These are phyloP conservation scores for Echeneis naucrates DNA, from an alignment of 2,797 vertebrate genomes.

Conservation along the genomic window DNA sequence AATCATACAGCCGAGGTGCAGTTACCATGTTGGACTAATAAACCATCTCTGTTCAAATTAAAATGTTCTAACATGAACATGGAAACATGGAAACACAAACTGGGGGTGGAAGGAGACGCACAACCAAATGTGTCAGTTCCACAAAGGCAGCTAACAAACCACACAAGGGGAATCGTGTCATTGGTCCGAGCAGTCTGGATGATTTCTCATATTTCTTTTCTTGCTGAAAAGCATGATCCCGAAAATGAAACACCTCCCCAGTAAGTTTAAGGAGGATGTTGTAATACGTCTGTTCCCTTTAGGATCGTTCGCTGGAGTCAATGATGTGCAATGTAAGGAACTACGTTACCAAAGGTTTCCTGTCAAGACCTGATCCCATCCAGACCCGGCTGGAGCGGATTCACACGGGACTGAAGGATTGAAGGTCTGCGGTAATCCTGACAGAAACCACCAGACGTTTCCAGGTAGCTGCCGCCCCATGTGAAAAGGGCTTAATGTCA, in stretches of 20 bases:
- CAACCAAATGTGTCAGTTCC: slow-evolving; percentile 9
- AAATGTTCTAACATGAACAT: slow-evolving; percentile 37
- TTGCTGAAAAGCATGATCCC: slow-evolving; percentile 29
- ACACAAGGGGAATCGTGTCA: slow-evolving; percentile 40
- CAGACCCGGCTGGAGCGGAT: slow-evolving; percentile 35
- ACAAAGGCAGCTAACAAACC: slow-evolving; percentile 33
- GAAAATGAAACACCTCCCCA: slow-evolving; percentile 76
- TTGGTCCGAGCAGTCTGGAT: slow-evolving; percentile 15
- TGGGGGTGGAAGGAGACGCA: slow-evolving; percentile 10
- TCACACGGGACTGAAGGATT: slow-evolving; percentile 28
- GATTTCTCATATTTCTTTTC: slow-evolving; percentile 9
- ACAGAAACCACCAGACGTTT: slow-evolving; percentile 34
- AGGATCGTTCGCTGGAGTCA: slow-evolving; percentile 35
- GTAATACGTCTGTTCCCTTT: slow-evolving; percentile 52
- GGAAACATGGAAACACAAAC: slow-evolving; percentile 45
- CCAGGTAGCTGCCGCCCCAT: slow-evolving; percentile 52
- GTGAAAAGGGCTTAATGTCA: slow-evolving; percentile 49
- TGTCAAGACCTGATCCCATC: slow-evolving; percentile 43
- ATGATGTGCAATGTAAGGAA: slow-evolving; percentile 46
- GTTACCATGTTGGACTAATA: slow-evolving; percentile 62
- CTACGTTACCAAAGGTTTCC: slow-evolving; percentile 40
- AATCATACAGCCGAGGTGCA: slow-evolving; percentile 38
- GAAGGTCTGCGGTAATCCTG: slow-evolving; percentile 12
- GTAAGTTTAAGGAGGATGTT: slow-evolving; percentile 51
- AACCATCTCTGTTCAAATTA: slow-evolving; percentile 43